phyloP scores from a whole-genome alignment of 2,797 vertebrate species.

The Prunella strophiata region DNA sequence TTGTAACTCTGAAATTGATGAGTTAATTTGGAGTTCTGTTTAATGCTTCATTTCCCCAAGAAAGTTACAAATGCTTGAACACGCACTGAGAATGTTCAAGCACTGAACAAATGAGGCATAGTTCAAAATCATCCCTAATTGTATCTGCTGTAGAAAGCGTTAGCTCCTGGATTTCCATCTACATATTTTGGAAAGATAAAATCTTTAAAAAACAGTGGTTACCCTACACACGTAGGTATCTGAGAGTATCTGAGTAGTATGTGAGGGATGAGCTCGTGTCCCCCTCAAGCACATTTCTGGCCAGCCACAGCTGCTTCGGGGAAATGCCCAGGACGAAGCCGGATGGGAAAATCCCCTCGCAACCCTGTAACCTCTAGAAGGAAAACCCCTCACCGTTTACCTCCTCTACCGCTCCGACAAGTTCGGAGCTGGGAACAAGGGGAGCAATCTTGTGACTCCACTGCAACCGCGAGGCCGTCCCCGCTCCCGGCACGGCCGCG shows the following conservation, averaged over 20 bases:
- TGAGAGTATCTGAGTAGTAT: too few relatives aligned
- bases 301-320: neutral
- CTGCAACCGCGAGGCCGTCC: neutral
- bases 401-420: neutral
- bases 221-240: accelerated
- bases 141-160: neutral
- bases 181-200: neutral
- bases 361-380: neutral
- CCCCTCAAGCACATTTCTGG: accelerated
- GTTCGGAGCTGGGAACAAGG: neutral
- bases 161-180: neutral
- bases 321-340: neutral
- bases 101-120: accelerated
- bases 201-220: too few relatives aligned
- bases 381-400: accelerated
- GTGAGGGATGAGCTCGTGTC: too few relatives aligned
- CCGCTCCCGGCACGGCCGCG: neutral
- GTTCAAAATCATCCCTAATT: neutral
- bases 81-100: neutral
- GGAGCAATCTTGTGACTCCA: too few relatives aligned
- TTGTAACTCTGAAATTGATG: neutral
- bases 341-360: neutral
- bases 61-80: neutral
- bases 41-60: neutral
- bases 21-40: neutral